Evolutionary conservation across 2,888 invertebrate genomes (phyloP).

Genomic region (Hydrotaea cyrtoneurina): DNA sequence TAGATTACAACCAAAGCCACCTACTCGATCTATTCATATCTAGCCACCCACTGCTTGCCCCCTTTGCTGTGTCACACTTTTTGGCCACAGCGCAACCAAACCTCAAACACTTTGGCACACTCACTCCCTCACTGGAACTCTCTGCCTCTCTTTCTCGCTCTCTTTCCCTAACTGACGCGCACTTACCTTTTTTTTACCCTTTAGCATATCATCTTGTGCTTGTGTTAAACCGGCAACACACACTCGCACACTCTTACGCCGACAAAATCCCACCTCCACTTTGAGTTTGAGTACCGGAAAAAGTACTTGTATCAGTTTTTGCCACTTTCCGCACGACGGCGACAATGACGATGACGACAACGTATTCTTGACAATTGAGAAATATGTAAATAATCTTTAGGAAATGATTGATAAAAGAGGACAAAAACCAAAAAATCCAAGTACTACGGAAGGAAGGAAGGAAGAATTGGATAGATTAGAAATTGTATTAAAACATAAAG

Average conservation of each 20-base stretch:
- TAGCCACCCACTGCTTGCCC: background rate
- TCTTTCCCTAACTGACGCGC: background rate
- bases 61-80: no score
- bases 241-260: no score
- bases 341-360: constrained; percentile 21
- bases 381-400: constrained; percentile 28
- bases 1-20: constrained; percentile 25
- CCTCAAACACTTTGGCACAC: no score
- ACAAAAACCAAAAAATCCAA: background rate
- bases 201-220: background rate
- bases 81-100: no score
- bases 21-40: background rate
- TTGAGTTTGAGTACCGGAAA: constrained; percentile 63
- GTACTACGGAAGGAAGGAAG: background rate
- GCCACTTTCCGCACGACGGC: background rate
- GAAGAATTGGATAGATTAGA: constrained; percentile 7
- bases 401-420: constrained; percentile 7
- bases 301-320: constrained; percentile 60
- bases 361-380: constrained; percentile 28
- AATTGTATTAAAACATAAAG: no score
- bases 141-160: no score
- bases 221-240: no score
- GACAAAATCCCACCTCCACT: background rate
- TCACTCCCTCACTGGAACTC: background rate
- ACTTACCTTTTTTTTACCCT: background rate